phyloP scores from a whole-genome alignment of 2,797 vertebrate genomes.

The Molossus molossus region DNA sequence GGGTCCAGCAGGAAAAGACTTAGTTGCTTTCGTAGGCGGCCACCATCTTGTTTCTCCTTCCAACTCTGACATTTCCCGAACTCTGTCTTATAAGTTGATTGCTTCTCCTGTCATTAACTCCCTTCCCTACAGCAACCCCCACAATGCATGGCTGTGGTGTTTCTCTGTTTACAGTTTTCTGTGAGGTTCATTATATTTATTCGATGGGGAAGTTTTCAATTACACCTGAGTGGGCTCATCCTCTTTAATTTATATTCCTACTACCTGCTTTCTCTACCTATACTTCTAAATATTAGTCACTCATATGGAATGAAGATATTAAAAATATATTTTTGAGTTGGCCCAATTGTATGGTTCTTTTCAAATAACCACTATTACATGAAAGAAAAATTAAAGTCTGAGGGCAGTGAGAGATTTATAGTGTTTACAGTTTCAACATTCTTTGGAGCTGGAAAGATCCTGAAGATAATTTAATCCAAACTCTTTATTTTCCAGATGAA shows the following conservation, averaged over 20 bases:
- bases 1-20: neutral
- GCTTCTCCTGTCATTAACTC: neutral
- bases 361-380: conserved; percentile 41
- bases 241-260: conserved; percentile 57
- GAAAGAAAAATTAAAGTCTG: conserved; percentile 48
- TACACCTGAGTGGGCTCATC: neutral
- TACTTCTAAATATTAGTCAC: conserved; percentile 57
- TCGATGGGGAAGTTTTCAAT: conserved; percentile 49
- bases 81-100: neutral
- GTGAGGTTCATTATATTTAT: conserved; percentile 1
- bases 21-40: neutral
- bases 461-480: conserved; percentile 28
- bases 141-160: neutral
- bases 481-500: neutral
- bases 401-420: neutral
- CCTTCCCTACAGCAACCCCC: neutral
- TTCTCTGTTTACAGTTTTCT: conserved; percentile 52
- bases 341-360: neutral
- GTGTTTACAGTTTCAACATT: neutral
- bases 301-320: neutral
- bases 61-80: neutral
- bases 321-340: conserved; percentile 40
- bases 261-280: neutral
- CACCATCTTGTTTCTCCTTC: neutral
- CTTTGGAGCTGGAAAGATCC: conserved; percentile 17